These are phyloP conservation scores for Incurvaria masculella DNA, from an alignment of 2,888 invertebrate genomes.

Conservation along the genomic window DNA sequence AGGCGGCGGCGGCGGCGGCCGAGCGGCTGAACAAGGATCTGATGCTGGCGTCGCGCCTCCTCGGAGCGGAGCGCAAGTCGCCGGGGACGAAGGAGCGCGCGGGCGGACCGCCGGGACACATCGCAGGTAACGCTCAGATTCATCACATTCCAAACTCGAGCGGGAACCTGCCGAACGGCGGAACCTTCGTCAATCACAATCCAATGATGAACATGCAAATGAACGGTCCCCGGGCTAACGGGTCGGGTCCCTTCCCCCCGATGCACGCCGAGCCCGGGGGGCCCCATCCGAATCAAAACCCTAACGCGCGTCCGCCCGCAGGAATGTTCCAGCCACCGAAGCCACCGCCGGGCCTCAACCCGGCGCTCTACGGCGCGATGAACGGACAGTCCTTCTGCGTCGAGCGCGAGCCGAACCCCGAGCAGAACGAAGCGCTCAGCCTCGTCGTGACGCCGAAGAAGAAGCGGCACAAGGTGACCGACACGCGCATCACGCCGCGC, in stretches of 20 bases:
- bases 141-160: slow-evolving; percentile 27
- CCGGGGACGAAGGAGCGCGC: slow-evolving; percentile 65
- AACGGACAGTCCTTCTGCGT: slow-evolving; percentile 60
- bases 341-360: slow-evolving; percentile 60
- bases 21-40: slow-evolving; percentile 85
- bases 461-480: slow-evolving; percentile 96
- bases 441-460: slow-evolving; percentile 94
- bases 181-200: slow-evolving; percentile 46
- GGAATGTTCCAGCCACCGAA: slow-evolving; percentile 84
- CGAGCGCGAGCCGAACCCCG: slow-evolving; percentile 69
- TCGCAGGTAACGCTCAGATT: slow-evolving; percentile 58
- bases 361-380: slow-evolving; percentile 65
- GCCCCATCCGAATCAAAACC: slow-evolving; percentile 29
- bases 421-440: slow-evolving; percentile 92
- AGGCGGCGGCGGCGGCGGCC: slow-evolving; percentile 75
- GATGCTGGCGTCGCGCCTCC: slow-evolving; percentile 74
- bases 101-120: slow-evolving; percentile 36
- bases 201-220: slow-evolving; percentile 51
- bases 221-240: slow-evolving; percentile 60
- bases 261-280: slow-evolving; percentile 64
- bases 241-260: slow-evolving; percentile 63
- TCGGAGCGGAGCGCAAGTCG: slow-evolving; percentile 83
- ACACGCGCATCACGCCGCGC: slow-evolving; percentile 87
- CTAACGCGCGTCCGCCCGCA: slow-evolving; percentile 60
- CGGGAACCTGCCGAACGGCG: slow-evolving; percentile 40